These are phyloP conservation scores for Uloborus plumipes DNA, from an alignment of 2,888 invertebrate genomes.

Conservation along the genomic window DNA sequence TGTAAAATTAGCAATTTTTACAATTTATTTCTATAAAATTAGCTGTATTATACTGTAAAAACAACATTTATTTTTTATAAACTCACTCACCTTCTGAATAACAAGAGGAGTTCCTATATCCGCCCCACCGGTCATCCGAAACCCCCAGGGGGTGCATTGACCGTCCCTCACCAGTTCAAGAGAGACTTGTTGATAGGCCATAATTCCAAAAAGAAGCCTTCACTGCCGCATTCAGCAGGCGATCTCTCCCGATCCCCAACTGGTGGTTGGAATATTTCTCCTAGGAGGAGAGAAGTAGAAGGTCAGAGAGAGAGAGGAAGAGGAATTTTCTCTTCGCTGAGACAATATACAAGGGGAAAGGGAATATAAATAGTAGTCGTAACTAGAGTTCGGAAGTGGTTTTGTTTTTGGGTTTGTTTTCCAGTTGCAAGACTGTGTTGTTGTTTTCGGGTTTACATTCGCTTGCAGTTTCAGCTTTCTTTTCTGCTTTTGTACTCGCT, in stretches of 20 bases:
- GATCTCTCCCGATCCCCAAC: not conserved
- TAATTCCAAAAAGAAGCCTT: constrained; percentile 9
- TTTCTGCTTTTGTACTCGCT: not conserved
- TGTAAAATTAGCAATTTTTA: no score
- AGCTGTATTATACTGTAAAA: no score
- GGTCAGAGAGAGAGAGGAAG: constrained; percentile 21
- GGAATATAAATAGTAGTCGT: constrained; percentile 53
- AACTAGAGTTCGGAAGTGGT: constrained; percentile 35
- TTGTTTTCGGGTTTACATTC: constrained; percentile 1
- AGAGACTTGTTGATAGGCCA: constrained; percentile 56
- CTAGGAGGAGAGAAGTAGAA: constrained; percentile 12
- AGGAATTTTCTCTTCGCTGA: constrained; percentile 7
- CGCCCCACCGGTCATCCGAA: constrained; percentile 87
- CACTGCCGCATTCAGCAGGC: constrained; percentile 7
- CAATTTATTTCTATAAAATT: no score
- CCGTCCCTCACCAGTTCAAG: constrained; percentile 59
- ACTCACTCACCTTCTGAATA: constrained; percentile 82
- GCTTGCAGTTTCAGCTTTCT: not conserved
- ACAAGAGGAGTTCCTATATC: constrained; percentile 89
- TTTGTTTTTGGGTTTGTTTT: constrained; percentile 13
- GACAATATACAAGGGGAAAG: constrained; percentile 53
- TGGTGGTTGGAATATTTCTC: constrained; percentile 6
- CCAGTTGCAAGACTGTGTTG: constrained; percentile 1
- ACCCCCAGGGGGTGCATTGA: constrained; percentile 81
- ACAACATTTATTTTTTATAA: no score